Conservation (phyloP, 2,888 invertebrate species). For the Leptopterna dolabrata region DNA sequence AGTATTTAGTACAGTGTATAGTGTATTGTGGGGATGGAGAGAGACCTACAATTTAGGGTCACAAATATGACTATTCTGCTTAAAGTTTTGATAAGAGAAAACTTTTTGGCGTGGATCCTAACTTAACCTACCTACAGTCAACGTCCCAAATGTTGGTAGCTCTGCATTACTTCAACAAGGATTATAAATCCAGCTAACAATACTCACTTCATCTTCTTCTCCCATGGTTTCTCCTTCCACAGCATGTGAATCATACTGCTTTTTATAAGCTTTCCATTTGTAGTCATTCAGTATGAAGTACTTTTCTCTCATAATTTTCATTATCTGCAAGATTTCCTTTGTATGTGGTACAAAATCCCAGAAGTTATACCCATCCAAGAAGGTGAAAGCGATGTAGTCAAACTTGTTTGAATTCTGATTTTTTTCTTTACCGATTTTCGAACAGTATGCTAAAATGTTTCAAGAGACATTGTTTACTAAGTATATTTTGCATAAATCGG, state of each 20-base stretch:
- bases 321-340: neutral
- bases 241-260: neutral
- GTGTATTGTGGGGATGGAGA: too few species aligned
- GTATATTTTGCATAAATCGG: too few species aligned
- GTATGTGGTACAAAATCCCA: neutral
- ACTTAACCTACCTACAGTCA: too few species aligned
- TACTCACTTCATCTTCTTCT: neutral
- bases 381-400: constrained; percentile 1
- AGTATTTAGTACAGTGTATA: too few species aligned
- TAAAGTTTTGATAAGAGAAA: too few species aligned
- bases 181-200: too few species aligned
- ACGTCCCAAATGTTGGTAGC: too few species aligned
- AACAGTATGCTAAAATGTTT: neutral
- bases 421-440: neutral
- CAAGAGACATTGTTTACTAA: too few species aligned
- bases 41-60: too few species aligned
- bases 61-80: too few species aligned
- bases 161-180: too few species aligned
- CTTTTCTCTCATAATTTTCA: neutral
- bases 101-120: too few species aligned
- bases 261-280: neutral
- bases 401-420: neutral
- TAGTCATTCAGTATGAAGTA: neutral
- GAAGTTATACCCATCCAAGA: constrained; percentile 14
- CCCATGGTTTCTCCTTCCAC: neutral